phyloP scores from a whole-genome alignment of 2,113 vertebrate genomes.

The Eolophus roseicapilla region DNA sequence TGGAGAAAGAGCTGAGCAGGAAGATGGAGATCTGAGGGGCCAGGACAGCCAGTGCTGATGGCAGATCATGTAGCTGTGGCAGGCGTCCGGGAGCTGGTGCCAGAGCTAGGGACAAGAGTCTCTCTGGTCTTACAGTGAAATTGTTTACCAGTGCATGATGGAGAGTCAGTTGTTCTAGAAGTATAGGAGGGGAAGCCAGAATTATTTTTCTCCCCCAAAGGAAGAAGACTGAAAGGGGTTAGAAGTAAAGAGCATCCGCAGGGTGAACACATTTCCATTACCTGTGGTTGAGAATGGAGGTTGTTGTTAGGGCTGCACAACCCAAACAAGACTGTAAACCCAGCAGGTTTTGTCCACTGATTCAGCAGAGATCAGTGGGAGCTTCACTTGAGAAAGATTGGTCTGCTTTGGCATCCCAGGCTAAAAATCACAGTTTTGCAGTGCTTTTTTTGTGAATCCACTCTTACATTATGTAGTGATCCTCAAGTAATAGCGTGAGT shows the following conservation, averaged over 20 bases:
- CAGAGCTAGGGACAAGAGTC: not conserved
- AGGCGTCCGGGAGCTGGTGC: fast-evolving
- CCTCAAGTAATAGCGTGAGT: not conserved
- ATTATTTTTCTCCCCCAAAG: not conserved
- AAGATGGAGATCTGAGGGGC: not conserved
- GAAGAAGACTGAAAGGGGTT: not conserved
- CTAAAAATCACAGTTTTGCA: not conserved
- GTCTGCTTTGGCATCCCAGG: not conserved
- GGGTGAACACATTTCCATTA: not conserved
- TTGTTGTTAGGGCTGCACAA: not conserved
- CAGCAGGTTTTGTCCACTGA: not conserved
- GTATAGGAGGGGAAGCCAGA: not conserved
- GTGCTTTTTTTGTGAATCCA: not conserved
- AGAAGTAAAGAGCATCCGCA: not conserved
- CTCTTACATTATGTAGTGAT: not conserved
- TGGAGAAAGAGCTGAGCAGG: not conserved
- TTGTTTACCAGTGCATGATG: not conserved
- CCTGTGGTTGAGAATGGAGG: not conserved
- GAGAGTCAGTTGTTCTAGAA: not conserved
- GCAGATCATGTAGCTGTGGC: fast-evolving
- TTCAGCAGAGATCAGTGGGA: not conserved
- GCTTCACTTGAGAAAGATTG: not conserved
- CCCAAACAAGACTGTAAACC: not conserved
- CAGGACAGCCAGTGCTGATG: not conserved
- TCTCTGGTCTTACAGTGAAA: not conserved